phyloP scores from a whole-genome alignment of 2,888 invertebrate species.

The Drosophila quinaria region DNA sequence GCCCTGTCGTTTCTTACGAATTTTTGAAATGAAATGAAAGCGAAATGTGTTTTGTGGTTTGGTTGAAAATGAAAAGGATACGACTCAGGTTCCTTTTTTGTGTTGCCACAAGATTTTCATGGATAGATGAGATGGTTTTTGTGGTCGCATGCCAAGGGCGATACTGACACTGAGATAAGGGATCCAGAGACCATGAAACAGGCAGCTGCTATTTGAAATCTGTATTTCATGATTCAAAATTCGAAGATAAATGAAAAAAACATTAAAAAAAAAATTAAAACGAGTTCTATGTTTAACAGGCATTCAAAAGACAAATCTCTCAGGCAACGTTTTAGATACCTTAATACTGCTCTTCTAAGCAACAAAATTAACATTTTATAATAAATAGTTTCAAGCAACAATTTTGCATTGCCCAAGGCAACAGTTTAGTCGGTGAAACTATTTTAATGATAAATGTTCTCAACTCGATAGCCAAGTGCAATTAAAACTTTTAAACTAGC shows the following conservation, averaged over 20 bases:
- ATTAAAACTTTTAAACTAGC: slow-evolving; percentile 60
- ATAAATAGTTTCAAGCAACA: slow-evolving; percentile 18
- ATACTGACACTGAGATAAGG: slow-evolving; percentile 49
- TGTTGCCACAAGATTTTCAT: slow-evolving; percentile 73
- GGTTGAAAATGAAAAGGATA: slow-evolving; percentile 77
- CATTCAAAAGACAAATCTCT: neutral
- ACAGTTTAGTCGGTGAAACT: slow-evolving; percentile 48
- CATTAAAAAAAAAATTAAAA: no score
- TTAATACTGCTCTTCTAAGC: neutral
- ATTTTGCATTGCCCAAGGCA: slow-evolving; percentile 34
- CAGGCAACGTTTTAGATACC: neutral
- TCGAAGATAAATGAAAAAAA: neutral
- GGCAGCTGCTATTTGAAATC: slow-evolving; percentile 55
- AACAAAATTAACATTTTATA: neutral
- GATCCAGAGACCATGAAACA: slow-evolving; percentile 42
- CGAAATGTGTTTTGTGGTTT: slow-evolving; percentile 76
- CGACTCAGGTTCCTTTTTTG: slow-evolving; percentile 63
- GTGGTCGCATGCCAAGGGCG: slow-evolving; percentile 61
- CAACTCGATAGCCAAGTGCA: slow-evolving; percentile 45
- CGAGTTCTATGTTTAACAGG: neutral
- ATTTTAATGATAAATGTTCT: slow-evolving; percentile 63
- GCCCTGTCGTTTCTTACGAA: slow-evolving; percentile 21
- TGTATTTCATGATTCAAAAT: slow-evolving; percentile 10
- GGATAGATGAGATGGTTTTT: slow-evolving; percentile 80
- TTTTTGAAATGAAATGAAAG: slow-evolving; percentile 73